A percentile compares a stretch with the other conserved stretches of the same genome.
phyloP scores from a whole-genome alignment of 37 sponge, comb jelly and placozoan species.

The Hexactinellida sp. region DNA sequence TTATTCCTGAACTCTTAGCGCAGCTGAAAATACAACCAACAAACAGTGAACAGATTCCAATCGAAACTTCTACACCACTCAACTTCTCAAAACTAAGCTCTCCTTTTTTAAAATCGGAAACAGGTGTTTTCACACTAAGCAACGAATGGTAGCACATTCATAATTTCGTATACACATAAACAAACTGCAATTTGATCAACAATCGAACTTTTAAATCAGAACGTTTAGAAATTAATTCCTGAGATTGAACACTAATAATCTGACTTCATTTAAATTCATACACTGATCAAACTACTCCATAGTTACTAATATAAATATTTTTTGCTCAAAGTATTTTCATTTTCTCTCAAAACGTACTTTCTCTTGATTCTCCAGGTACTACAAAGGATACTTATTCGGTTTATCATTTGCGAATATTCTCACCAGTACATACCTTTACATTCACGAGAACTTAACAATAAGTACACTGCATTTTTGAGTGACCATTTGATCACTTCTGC shows the following conservation, averaged over 20 bases:
- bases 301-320: too few species aligned
- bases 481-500: conserved; percentile 6
- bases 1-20: background rate
- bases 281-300: too few species aligned
- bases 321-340: background rate
- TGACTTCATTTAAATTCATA: too few species aligned
- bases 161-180: background rate
- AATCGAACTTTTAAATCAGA: too few species aligned
- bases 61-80: background rate
- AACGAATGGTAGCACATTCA: background rate
- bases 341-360: conserved; percentile 3
- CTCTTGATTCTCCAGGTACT: background rate
- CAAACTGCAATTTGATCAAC: too few species aligned
- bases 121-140: background rate
- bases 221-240: too few species aligned
- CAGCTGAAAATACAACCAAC: background rate
- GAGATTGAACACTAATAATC: too few species aligned
- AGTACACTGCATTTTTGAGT: background rate
- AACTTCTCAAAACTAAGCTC: background rate
- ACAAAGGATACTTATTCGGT: background rate
- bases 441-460: background rate
- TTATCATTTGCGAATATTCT: background rate
- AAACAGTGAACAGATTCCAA: background rate
- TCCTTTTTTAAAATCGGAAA: background rate
- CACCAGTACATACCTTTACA: background rate